Evolutionary conservation across 2,113 vertebrate genomes (phyloP), one percentile per base, ranked within the genome.

Genomic region (Passer domesticus): DNA sequence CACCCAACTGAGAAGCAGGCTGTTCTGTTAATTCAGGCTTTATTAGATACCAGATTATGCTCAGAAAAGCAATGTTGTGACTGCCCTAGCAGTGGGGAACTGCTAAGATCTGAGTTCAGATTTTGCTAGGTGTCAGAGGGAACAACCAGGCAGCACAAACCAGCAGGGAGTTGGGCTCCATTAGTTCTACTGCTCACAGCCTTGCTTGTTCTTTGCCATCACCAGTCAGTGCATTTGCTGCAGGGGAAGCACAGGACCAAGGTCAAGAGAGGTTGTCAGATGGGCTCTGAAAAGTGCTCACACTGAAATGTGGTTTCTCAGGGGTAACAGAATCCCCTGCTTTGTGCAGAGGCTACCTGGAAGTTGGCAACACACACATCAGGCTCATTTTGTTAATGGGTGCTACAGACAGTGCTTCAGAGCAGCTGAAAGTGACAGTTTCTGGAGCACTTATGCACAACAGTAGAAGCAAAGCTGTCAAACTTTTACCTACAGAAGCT

Each of bases 1-100:
- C 83, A 89, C 52, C 86, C 95, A 94, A 37, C 89, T 87, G 95
- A 93, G 95, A 94, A 93, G 89, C 91, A 89, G 83, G 60, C 59
- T 95, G 95, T 74, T 96, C 59, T 77, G 50, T 67, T 95, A 94
- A 93, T 83, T 89, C 44, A 75, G 81, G 25, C 47, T 95, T 74
- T 92, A 86, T 87, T 82, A 79, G 56, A 91, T 62, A 82, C 13
- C 47, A 74, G 44, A 78, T 83, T 94, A 87, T 19, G 52, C 60
- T 79, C 80, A 81, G 49, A 83, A 86, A 55, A 75, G 52, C 0
- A 7, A 59, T 16, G 23, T 15, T 92, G 52, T 81, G 72, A 67
- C 22, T 56, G 33, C 33, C 47, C 14, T 74, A 92, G 39, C 47
- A 93, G 50, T 0, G 1, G 28, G n/a, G n/a, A 85, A 35, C 8